phyloP scores from a whole-genome alignment of 2,888 invertebrate species.

The Brachyptera risi region DNA sequence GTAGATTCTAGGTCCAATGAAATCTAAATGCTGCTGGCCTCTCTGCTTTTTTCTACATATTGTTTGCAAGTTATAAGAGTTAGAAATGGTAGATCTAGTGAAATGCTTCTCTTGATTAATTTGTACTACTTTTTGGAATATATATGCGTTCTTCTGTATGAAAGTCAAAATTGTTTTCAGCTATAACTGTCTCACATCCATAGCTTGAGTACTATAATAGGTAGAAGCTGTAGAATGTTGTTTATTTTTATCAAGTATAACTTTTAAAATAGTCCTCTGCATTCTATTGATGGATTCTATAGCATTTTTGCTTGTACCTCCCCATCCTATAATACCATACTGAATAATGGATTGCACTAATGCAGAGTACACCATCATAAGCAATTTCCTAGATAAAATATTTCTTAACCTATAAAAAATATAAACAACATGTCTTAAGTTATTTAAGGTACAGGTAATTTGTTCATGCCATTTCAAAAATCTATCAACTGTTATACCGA shows the following conservation, averaged over 20 bases:
- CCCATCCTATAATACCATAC: slow-evolving; percentile 19
- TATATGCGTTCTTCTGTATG: no score
- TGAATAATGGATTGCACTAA: not conserved
- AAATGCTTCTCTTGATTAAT: no score
- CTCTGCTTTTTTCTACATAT: no score
- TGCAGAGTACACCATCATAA: slow-evolving; percentile 1
- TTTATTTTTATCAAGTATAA: not conserved
- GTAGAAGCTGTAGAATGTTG: not conserved
- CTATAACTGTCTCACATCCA: not conserved
- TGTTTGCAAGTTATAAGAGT: no score
- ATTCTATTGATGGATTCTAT: not conserved
- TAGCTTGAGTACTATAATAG: not conserved
- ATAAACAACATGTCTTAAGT: not conserved
- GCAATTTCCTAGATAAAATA: not conserved
- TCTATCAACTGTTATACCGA: slow-evolving; percentile 7
- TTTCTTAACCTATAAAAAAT: slow-evolving; percentile 6
- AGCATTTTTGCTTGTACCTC: not conserved
- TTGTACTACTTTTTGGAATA: no score
- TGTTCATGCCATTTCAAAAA: slow-evolving; percentile 6
- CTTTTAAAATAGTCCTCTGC: not conserved
- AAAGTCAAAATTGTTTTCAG: not conserved
- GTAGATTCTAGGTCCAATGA: no score
- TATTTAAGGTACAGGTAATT: not conserved
- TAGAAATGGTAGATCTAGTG: no score
- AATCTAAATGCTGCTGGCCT: no score